phyloP scores from a whole-genome alignment of 2,888 invertebrate species.

The Dolichomitus sp. region DNA sequence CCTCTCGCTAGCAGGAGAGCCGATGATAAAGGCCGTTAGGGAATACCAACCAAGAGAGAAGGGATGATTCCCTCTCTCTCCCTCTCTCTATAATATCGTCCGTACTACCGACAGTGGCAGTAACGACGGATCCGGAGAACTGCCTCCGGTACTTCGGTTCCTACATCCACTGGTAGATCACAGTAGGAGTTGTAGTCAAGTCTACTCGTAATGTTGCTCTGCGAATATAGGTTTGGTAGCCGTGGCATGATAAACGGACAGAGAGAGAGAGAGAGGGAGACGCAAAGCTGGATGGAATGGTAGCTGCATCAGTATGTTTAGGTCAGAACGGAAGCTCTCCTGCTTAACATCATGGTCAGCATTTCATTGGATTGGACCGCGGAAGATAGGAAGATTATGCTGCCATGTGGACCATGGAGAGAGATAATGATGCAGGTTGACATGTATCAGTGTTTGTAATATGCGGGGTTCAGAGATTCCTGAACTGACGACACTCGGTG shows the following conservation, averaged over 20 bases:
- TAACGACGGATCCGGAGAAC: conserved; percentile 42
- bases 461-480: conserved; percentile 6
- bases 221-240: conserved; percentile 19
- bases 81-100: conserved; percentile 1
- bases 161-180: conserved; percentile 15
- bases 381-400: conserved; percentile 49
- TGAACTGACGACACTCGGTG: conserved; percentile 40
- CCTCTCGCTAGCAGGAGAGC: neutral
- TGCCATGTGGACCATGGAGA: conserved; percentile 10
- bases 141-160: conserved; percentile 33
- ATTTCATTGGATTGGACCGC: conserved; percentile 53
- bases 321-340: conserved; percentile 36
- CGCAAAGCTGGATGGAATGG: conserved; percentile 6
- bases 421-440: neutral
- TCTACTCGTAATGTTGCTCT: conserved; percentile 22
- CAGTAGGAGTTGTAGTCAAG: neutral
- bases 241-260: conserved; percentile 17
- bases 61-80: neutral
- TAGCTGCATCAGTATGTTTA: conserved; percentile 49
- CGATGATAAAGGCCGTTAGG: conserved; percentile 13
- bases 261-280: neutral
- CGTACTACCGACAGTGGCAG: conserved; percentile 21
- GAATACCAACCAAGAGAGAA: neutral
- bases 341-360: conserved; percentile 7
- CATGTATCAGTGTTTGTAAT: neutral